Evolutionary conservation across 2,113 vertebrate genomes (phyloP), one percentile per base, ranked within the genome.

Genomic region (Jaculus jaculus): DNA sequence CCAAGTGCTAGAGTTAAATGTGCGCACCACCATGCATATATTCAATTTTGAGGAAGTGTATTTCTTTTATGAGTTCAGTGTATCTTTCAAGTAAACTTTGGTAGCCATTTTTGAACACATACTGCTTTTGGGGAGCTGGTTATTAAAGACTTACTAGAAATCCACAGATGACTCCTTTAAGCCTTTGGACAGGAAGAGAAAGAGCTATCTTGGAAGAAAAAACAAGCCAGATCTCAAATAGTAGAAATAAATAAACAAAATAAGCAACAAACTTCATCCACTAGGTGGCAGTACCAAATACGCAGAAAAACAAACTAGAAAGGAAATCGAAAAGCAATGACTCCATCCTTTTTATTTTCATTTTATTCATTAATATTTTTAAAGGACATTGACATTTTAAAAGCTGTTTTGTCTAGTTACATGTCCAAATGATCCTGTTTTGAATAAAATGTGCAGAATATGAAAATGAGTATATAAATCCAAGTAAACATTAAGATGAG

Each of bases 241-340:
- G 7, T 28, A 47, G 42, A 17, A 90, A 88, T 82, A 73, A 21
- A 39, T 17, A 83, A 90, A 89, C 2, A 54, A 93, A 84, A 87
- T 47, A 47, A 47, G 8, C 5, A 47, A 47, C 13, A 54, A 54
- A 54, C 12, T 13, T 93, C 63, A 93, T 4, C 94, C 96, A 96
- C 92, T 84, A 96, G 89, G 37, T 92, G 95, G 94, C 96, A 96
- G 94, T 90, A 92, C 34, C 37, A 34, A 32, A 87, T 87, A 87
- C 86, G 42, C 54, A 77, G 72, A 37, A 82, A 94, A 87, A 34
- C 15, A 71, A 92, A 84, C 30, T 20, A 66, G 54, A 72, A 61
- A 17, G 8, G 72, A 88, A 91, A 92, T 71, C 24, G 54, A n/a
- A 80, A 78, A 65, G 30, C 84, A 78, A 92, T 86, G 66, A 92